These are phyloP conservation scores for Physocephala rufipes DNA, from an alignment of 2,888 invertebrate species.

Conservation along the genomic window DNA sequence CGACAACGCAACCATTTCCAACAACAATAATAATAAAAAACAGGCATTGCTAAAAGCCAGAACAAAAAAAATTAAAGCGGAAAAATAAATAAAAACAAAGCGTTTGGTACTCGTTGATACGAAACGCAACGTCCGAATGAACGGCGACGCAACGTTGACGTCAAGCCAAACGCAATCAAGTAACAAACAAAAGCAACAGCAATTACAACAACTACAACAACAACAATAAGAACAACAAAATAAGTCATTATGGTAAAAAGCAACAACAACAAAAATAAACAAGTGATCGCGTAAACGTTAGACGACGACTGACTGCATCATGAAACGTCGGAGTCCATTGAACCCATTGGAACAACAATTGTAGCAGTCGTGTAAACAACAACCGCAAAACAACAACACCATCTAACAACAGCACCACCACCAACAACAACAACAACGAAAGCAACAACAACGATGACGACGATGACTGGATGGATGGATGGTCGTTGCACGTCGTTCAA, in stretches of 20 bases:
- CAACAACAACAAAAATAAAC: constrained; percentile 7
- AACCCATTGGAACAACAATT: constrained; percentile 5
- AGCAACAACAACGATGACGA: constrained; percentile 9
- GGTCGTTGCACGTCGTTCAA: constrained; percentile 15
- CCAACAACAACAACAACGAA: constrained; percentile 1
- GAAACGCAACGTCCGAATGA: constrained; percentile 26
- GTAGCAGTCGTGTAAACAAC: too few species aligned
- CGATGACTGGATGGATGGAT: constrained; percentile 17
- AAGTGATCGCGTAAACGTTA: constrained; percentile 22
- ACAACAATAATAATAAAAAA: constrained; percentile 3
- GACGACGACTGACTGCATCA: constrained; percentile 5
- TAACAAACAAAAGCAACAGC: constrained; percentile 36
- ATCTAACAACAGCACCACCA: too few species aligned
- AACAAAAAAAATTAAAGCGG: constrained; percentile 5
- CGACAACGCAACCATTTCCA: constrained; percentile 31
- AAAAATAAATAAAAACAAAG: neutral
- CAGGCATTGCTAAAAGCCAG: neutral
- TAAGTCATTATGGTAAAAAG: neutral
- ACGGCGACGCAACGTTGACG: constrained; percentile 33
- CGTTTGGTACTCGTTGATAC: constrained; percentile 30
- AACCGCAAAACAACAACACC: constrained; percentile 1
- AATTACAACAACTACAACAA: constrained; percentile 33
- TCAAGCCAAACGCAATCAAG: constrained; percentile 39
- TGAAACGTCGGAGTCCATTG: constrained; percentile 6
- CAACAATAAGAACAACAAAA: constrained; percentile 39